Conservation (phyloP, 2,888 invertebrate genomes). For the Xestobium rufovillosum region DNA sequence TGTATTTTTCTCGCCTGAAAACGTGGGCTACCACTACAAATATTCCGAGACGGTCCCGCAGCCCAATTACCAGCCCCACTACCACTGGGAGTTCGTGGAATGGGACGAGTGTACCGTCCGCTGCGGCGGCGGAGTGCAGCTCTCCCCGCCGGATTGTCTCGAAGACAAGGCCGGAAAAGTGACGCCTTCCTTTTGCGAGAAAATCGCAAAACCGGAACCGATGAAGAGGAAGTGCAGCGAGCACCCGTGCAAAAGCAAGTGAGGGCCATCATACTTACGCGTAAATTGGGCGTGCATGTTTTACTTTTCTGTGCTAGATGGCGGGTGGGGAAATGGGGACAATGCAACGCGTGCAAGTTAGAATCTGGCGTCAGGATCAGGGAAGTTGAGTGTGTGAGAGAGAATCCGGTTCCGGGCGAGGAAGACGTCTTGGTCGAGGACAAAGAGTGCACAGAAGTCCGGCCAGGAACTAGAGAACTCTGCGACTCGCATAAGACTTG, state of each 20-base stretch:
- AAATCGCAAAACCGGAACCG: constrained; percentile 39
- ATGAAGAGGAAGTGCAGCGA: constrained; percentile 44
- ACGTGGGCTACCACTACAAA: constrained; percentile 54
- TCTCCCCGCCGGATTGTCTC: constrained; percentile 49
- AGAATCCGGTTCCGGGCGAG: constrained; percentile 40
- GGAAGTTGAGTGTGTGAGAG: constrained; percentile 46
- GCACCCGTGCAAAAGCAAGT: constrained; percentile 47
- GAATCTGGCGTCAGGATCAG: constrained; percentile 43
- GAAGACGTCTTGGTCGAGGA: constrained; percentile 44
- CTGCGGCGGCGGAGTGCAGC: constrained; percentile 55
- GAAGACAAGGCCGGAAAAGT: constrained; percentile 57
- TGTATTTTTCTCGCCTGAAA: constrained; percentile 41
- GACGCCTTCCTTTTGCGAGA: constrained; percentile 47
- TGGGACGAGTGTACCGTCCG: constrained; percentile 55
- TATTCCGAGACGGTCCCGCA: constrained; percentile 53
- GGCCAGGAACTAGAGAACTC: constrained; percentile 35
- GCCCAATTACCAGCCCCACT: constrained; percentile 47
- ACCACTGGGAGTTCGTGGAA: constrained; percentile 55
- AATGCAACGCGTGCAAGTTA: constrained; percentile 50
- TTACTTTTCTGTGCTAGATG: constrained; percentile 44
- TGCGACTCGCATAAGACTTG: constrained; percentile 38
- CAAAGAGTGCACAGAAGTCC: constrained; percentile 31
- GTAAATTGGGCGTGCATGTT: constrained; percentile 2
- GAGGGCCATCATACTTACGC: constrained; percentile 16
- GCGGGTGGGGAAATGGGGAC: constrained; percentile 58